phyloP scores from a whole-genome alignment of 1,140 invertebrate species.

The Plutomurus gul region DNA sequence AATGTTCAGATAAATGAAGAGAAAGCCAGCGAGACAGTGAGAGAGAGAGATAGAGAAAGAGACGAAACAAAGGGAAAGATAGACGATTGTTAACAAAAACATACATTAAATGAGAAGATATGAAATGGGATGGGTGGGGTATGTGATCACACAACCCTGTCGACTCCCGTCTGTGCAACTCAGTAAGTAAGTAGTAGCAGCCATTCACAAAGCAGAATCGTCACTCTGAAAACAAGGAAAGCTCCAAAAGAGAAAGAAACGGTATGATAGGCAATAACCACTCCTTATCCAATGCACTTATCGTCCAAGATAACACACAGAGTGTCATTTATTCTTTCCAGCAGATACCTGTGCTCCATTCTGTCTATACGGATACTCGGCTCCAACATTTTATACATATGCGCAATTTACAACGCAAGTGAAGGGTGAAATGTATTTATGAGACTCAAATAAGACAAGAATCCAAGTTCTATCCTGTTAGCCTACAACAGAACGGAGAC shows the following conservation, averaged over 20 bases:
- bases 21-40: slow-evolving; percentile 22
- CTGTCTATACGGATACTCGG: too few relatives aligned
- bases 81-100: background rate
- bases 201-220: too few relatives aligned
- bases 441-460: too few relatives aligned
- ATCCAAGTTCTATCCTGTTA: too few relatives aligned
- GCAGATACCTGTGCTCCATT: background rate
- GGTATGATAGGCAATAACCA: slow-evolving; percentile 25
- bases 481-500: too few relatives aligned
- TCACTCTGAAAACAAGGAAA: background rate
- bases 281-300: slow-evolving; percentile 30
- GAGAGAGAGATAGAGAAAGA: background rate
- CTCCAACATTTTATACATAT: too few relatives aligned
- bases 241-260: slow-evolving; percentile 11
- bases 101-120: background rate
- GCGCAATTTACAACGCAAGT: too few relatives aligned
- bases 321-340: background rate
- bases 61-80: background rate
- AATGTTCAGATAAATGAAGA: slow-evolving; percentile 8
- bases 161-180: too few relatives aligned
- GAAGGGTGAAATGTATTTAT: too few relatives aligned
- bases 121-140: background rate
- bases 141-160: background rate
- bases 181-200: too few relatives aligned
- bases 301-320: slow-evolving; percentile 27